Evolutionary conservation across 2,888 invertebrate genomes (phyloP).

Genomic region (Machimus rusticus): DNA sequence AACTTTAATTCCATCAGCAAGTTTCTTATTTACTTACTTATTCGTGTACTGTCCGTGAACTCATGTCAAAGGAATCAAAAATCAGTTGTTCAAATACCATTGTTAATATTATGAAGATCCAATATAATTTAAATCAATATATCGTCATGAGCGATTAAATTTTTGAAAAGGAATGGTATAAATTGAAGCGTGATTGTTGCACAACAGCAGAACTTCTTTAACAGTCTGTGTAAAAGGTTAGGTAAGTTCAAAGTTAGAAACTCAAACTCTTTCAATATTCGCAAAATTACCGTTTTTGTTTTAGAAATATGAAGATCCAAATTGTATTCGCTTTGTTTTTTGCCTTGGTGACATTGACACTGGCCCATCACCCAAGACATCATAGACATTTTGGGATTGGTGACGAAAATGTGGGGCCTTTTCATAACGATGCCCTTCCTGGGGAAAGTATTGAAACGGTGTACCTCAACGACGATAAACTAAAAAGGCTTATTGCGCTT

Average conservation of each 20-base stretch:
- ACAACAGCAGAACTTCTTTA: background rate
- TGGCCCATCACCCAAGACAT: background rate
- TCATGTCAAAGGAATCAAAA: background rate
- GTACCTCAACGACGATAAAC: background rate
- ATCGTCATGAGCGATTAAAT: background rate
- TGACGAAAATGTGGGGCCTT: background rate
- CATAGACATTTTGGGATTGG: background rate
- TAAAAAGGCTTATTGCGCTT: background rate
- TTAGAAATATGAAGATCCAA: background rate
- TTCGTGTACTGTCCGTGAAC: no score
- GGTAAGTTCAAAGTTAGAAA: background rate
- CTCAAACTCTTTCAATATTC: background rate
- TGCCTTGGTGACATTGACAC: background rate
- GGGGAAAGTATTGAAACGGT: background rate
- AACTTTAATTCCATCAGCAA: no score
- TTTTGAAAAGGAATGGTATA: background rate
- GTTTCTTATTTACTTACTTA: no score
- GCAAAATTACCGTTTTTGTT: background rate
- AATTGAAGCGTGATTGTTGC: background rate
- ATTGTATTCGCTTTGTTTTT: background rate
- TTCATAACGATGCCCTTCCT: background rate
- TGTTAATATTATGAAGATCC: no score
- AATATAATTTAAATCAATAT: background rate
- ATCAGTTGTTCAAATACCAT: background rate
- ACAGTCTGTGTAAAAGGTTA: background rate